A percentile compares a stretch with the other conserved stretches of the same genome.
These are phyloP conservation scores for Ornithorhynchus anatinus DNA, from an alignment of 2,113 vertebrate genomes.

Conservation along the genomic window DNA sequence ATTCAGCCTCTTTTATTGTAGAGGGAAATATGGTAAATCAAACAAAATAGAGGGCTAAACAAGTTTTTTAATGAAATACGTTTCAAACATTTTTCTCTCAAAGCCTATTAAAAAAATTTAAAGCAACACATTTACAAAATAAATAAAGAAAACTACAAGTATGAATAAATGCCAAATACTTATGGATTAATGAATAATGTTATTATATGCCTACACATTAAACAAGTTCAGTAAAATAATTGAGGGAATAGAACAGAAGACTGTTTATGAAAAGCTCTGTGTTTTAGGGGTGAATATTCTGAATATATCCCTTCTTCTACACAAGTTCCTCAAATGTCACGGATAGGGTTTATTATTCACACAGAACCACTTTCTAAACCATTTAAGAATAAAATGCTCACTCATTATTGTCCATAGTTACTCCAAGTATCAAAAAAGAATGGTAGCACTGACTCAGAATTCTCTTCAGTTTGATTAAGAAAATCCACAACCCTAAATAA, in stretches of 20 bases:
- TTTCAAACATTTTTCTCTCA: slow-evolving; percentile 49
- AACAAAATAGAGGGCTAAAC: slow-evolving; percentile 56
- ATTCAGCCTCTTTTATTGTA: slow-evolving; percentile 44
- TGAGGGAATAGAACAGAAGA: slow-evolving; percentile 43
- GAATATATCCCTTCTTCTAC: slow-evolving; percentile 7
- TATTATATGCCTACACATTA: slow-evolving; percentile 49
- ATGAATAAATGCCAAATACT: slow-evolving; percentile 61
- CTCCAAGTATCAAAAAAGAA: slow-evolving; percentile 52
- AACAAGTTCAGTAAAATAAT: slow-evolving; percentile 45
- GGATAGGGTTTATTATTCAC: slow-evolving; percentile 28
- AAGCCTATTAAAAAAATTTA: slow-evolving; percentile 37
- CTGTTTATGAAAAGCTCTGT: slow-evolving; percentile 59
- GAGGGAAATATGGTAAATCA: slow-evolving; percentile 30
- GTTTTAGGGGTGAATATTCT: slow-evolving; percentile 47
- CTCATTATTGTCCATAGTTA: slow-evolving; percentile 26
- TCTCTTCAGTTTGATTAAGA: too few relatives aligned
- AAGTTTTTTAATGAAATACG: slow-evolving; percentile 42
- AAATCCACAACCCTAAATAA: too few relatives aligned
- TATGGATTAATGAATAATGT: slow-evolving; percentile 65
- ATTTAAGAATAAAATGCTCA: slow-evolving; percentile 13
- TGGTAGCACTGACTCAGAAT: too few relatives aligned
- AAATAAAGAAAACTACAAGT: slow-evolving; percentile 48
- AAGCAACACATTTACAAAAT: slow-evolving; percentile 64
- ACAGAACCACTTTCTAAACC: slow-evolving; percentile 14
- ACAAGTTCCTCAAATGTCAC: slow-evolving; percentile 29